Evolutionary conservation across 2,797 vertebrate genomes (phyloP).

Genomic region (Distichodus sexfasciatus): DNA sequence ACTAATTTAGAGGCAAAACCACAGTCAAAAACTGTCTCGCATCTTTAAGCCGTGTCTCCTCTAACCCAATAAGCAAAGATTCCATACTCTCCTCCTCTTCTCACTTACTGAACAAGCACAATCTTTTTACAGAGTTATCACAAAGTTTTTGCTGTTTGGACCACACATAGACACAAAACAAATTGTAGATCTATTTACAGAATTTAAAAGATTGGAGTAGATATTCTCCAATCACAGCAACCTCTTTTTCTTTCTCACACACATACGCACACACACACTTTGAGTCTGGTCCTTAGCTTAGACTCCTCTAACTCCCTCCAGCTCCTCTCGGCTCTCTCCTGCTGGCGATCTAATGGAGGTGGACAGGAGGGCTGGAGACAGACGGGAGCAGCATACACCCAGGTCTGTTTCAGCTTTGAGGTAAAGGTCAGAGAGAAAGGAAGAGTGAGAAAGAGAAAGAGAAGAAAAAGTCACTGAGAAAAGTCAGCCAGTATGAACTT

Average conservation of each 20-base stretch:
- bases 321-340: constrained; percentile 1
- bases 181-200: too few relatives aligned
- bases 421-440: constrained; percentile 7
- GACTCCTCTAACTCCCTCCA: background rate
- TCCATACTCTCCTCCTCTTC: background rate
- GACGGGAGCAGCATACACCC: background rate
- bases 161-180: too few relatives aligned
- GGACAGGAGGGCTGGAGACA: constrained; percentile 3
- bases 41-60: background rate
- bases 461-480: background rate
- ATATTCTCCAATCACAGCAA: too few relatives aligned
- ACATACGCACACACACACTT: background rate
- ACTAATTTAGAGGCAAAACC: constrained; percentile 67
- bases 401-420: constrained; percentile 13
- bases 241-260: background rate
- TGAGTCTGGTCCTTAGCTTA: background rate
- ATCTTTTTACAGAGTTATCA: too few relatives aligned
- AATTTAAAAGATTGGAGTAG: too few relatives aligned
- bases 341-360: constrained; percentile 1
- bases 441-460: background rate
- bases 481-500: background rate
- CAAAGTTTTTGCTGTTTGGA: too few relatives aligned
- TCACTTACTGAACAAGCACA: too few relatives aligned
- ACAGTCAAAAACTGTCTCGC: constrained; percentile 9
- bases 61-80: background rate